Evolutionary conservation across 2,888 invertebrate species (phyloP).

Genomic region (Eurois occulta): DNA sequence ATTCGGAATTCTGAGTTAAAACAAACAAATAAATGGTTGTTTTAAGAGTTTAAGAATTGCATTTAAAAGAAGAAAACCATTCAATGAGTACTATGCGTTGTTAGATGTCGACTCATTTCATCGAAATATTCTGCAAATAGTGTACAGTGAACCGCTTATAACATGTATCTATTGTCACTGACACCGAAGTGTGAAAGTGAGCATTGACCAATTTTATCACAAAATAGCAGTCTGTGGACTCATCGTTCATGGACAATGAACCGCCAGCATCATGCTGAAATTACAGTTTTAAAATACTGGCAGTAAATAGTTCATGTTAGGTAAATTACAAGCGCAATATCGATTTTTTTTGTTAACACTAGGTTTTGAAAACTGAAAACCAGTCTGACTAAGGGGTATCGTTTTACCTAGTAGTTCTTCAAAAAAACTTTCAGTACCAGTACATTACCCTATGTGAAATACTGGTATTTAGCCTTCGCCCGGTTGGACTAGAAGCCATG

Average conservation of each 20-base stretch:
- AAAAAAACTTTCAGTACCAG: too few species aligned
- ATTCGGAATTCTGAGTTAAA: not conserved
- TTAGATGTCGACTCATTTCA: not conserved
- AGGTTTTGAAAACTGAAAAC: not conserved
- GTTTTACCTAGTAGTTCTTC: not conserved
- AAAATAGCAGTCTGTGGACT: conserved; percentile 49
- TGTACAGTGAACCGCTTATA: conserved; percentile 7
- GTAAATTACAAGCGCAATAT: not conserved
- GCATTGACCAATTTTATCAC: conserved; percentile 60
- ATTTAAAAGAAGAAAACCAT: not conserved
- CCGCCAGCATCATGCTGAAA: conserved; percentile 17
- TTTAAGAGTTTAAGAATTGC: not conserved
- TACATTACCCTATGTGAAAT: not conserved
- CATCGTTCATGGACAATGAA: conserved; percentile 41
- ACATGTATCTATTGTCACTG: conserved; percentile 7
- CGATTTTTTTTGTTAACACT: not conserved
- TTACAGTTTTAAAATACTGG: conserved; percentile 33
- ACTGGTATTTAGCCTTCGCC: not conserved
- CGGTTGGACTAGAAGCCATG: not conserved
- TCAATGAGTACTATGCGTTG: not conserved
- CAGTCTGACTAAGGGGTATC: not conserved
- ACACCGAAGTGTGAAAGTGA: conserved; percentile 33
- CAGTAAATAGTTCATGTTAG: not conserved
- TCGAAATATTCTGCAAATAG: not conserved
- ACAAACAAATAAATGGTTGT: not conserved